Conservation (phyloP, 2,888 invertebrate species). For the Eristalinus aeneus region DNA sequence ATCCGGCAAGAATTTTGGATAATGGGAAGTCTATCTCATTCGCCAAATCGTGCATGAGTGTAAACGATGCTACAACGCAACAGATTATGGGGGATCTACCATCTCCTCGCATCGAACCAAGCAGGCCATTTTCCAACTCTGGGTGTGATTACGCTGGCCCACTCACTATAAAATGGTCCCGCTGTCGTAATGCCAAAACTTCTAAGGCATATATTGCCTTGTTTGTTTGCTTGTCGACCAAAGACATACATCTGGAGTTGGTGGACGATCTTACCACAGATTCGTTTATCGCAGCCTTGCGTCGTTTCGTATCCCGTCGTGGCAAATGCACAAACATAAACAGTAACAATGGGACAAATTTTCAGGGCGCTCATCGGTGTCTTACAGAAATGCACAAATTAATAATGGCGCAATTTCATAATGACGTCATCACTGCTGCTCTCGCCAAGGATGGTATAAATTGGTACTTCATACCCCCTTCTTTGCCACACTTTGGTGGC, state of each 20-base stretch:
- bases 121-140: no score
- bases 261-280: conserved; percentile 51
- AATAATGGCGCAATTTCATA: conserved; percentile 22
- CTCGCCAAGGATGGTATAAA: conserved; percentile 49
- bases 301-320: conserved; percentile 46
- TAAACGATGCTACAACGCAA: conserved; percentile 31
- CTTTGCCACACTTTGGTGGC: conserved; percentile 55
- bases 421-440: conserved; percentile 34
- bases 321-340: conserved; percentile 46
- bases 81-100: conserved; percentile 49
- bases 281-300: conserved; percentile 51
- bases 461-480: conserved; percentile 60
- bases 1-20: conserved; percentile 43
- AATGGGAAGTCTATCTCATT: conserved; percentile 40
- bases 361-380: conserved; percentile 46
- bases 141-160: no score
- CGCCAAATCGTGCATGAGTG: conserved; percentile 27
- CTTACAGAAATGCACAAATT: conserved; percentile 48
- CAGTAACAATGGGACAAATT: conserved; percentile 63
- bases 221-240: conserved; percentile 40
- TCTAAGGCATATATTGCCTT: no score
- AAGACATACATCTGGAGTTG: conserved; percentile 37
- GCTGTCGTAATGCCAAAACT: no score
- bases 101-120: no score
- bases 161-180: no score